Evolutionary conservation across 2,113 vertebrate species (phyloP), one percentile per base, ranked within the genome.

Genomic region (Odontesthes bonariensis): DNA sequence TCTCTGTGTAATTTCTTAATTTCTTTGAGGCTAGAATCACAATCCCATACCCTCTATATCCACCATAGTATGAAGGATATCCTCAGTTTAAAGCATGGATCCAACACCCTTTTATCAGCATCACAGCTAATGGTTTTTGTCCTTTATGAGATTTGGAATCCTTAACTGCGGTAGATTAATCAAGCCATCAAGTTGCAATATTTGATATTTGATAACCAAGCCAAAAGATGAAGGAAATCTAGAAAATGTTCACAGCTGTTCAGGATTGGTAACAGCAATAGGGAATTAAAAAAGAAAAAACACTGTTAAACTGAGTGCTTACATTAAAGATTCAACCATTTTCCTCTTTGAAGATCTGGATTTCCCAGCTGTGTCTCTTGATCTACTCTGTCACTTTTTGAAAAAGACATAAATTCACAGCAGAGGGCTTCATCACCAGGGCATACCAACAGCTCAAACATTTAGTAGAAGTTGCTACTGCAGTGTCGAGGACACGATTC

Each of bases 401-500:
- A 81, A 78, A 64, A 44, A 52, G 0, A 0, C 32, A 73, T 35
- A 5, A 64, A 85, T 49, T 49, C 19, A 20, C 58, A 66, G 78
- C 5, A 3, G 55, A 67, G 49, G 60, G 74, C 53, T 80, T 77
- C 17, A 71, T 72, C 8, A 40, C 57, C 61, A 75, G 32, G 70
- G 38, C 46, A 81, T 65, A 57, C 38, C 75, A 49, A 67, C 73
- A 74, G 64, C 52, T 75, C 23, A 33, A 68, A 66, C 46, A 65
- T 76, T 57, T 16, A 46, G 62, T 16, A 8, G 20, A 73, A 46
- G 71, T 51, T 71, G 56, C 73, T 27, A 47, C 71, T 73, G 72
- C 70, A 68, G 54, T 27, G 61, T 82, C 71, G 81, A 85, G 80
- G 81, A 88, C 81, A 82, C 64, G 63, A 85, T 88, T 82, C 70